Evolutionary conservation across 2,888 invertebrate genomes (phyloP).

Genomic region (Dryobota labecula): DNA sequence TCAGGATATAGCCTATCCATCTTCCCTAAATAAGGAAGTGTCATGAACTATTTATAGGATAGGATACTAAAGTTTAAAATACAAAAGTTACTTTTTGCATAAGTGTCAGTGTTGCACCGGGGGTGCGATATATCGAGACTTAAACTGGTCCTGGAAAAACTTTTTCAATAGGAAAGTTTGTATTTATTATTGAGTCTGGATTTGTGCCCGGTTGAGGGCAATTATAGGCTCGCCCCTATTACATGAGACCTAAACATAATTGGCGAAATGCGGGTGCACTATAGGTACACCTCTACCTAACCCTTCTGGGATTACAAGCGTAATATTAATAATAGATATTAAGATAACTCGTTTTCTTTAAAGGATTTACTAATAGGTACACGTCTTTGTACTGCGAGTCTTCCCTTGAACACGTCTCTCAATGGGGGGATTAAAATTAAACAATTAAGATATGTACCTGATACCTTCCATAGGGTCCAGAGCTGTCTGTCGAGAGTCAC

Average conservation of each 20-base stretch:
- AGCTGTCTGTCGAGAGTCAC: constrained; percentile 44
- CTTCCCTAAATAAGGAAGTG: too few relatives aligned
- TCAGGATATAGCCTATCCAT: too few relatives aligned
- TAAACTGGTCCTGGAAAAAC: neutral
- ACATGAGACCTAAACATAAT: neutral
- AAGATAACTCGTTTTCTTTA: neutral
- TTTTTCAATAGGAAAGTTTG: neutral
- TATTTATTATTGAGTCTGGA: neutral
- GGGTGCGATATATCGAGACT: neutral
- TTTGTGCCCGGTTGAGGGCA: neutral
- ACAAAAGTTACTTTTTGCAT: too few relatives aligned
- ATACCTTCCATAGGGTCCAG: constrained; percentile 47
- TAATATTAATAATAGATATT: too few relatives aligned
- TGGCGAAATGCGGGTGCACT: too few relatives aligned
- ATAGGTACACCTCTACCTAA: too few relatives aligned
- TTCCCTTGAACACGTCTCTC: neutral
- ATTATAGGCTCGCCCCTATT: neutral
- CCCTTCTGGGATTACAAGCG: too few relatives aligned
- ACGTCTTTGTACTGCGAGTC: neutral
- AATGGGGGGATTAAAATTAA: neutral
- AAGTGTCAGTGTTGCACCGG: too few relatives aligned
- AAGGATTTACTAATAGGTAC: neutral
- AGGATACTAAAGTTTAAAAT: too few relatives aligned
- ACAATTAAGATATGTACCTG: constrained; percentile 30
- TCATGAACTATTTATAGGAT: too few relatives aligned